Percentiles rank a stretch among this genome's conserved stretches.
These are phyloP conservation scores for Parnassius smintheus DNA, from an alignment of 2,888 invertebrate genomes.

Conservation along the genomic window DNA sequence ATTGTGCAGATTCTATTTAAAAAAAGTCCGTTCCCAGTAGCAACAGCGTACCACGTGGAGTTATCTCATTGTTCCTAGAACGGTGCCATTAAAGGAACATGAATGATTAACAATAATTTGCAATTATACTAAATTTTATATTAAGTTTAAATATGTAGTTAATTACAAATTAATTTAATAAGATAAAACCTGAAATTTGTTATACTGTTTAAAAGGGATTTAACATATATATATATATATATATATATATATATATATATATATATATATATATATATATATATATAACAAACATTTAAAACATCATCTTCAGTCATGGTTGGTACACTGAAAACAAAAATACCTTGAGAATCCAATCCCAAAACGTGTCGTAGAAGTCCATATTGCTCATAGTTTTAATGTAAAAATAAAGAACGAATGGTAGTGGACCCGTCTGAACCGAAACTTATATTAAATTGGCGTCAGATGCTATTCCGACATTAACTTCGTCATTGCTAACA, in stretches of 20 bases:
- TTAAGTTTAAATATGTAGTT: no score
- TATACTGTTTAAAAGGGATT: no score
- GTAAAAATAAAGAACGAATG: conserved; percentile 5
- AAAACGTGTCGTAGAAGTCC: conserved; percentile 54
- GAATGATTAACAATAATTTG: no score
- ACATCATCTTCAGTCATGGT: conserved; percentile 11
- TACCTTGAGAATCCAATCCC: conserved; percentile 63
- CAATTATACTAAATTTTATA: background rate
- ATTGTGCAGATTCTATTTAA: conserved; percentile 26
- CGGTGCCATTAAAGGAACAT: background rate
- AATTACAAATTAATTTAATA: no score
- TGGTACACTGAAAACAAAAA: conserved; percentile 21
- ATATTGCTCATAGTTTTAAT: conserved; percentile 47
- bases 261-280: no score
- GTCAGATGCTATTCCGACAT: conserved; percentile 31
- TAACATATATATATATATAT: background rate
- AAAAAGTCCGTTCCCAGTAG: conserved; percentile 29
- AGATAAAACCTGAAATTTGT: no score
- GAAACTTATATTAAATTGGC: conserved; percentile 24
- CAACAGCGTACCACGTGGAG: conserved; percentile 25
- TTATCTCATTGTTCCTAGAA: background rate
- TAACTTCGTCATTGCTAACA: conserved; percentile 43
- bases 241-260: no score
- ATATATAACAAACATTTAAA: conserved; percentile 26
- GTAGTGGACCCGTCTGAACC: conserved; percentile 5